Percentiles rank a stretch among this genome's conserved stretches.
Evolutionary conservation across 2,797 vertebrate genomes (phyloP).

Genomic region (Hafferia zeledoni): DNA sequence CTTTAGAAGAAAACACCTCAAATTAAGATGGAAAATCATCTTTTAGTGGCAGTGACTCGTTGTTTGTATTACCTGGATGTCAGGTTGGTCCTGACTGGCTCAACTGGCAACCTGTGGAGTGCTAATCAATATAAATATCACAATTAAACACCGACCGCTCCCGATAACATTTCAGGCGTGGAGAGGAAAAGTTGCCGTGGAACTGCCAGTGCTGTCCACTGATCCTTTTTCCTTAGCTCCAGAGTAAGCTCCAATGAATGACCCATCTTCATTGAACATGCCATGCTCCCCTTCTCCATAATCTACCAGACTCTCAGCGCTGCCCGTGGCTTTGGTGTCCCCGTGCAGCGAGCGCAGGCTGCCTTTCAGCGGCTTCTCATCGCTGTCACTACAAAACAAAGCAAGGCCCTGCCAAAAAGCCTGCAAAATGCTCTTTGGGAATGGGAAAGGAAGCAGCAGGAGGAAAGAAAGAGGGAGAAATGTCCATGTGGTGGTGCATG

Average conservation of each 20-base stretch:
- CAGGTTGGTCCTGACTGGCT: conserved; percentile 9
- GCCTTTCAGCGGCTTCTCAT: conserved; percentile 95
- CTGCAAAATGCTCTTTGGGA: not conserved
- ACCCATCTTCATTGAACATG: conserved; percentile 97
- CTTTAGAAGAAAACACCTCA: conserved; percentile 30
- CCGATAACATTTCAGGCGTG: conserved; percentile 57
- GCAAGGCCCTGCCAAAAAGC: conserved; percentile 34
- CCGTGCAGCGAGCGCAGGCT: conserved; percentile 88
- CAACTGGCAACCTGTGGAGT: not conserved
- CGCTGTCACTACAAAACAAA: conserved; percentile 87
- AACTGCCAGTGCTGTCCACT: conserved; percentile 83
- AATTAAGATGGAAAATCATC: not conserved
- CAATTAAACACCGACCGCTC: conserved; percentile 17
- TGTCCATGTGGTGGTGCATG: fast-evolving
- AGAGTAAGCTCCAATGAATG: conserved; percentile 94
- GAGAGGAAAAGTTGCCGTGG: conserved; percentile 77
- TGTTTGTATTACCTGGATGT: conserved; percentile 13
- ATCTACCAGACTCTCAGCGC: conserved; percentile 94
- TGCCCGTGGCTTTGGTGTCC: conserved; percentile 88
- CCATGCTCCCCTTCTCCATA: conserved; percentile 91
- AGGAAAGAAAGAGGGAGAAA: not conserved
- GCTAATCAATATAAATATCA: conserved; percentile 41
- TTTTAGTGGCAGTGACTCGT: conserved; percentile 67
- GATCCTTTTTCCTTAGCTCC: conserved; percentile 88
- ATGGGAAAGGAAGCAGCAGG: not conserved